Evolutionary conservation across 2,888 invertebrate genomes (phyloP), one percentile per base, ranked within the genome.

Genomic region (Polymixis flavicincta): DNA sequence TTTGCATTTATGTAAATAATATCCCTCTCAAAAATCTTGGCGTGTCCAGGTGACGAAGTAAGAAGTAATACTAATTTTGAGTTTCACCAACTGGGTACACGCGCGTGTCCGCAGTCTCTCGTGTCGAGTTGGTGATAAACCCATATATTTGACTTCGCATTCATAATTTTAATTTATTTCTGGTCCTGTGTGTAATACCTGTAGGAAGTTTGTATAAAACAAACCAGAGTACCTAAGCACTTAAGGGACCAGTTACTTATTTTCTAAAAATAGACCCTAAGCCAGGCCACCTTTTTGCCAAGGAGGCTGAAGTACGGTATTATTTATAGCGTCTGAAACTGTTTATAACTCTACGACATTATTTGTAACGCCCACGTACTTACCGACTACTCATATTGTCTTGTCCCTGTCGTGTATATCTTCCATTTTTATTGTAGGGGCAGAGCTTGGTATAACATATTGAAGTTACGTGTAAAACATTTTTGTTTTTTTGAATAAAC

Each of bases 331-430:
- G 57, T 42, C 71, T 65, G 22, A 25, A 71, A 78, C 66, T 48
- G 63, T 67, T 80, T 80, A 75, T 76, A 67, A 68, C 59, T 68
- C 63, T 25, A 54, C 28, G 57, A 80, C 54, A 64, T 78, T 74
- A 81, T 81, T 81, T 81, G 81, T 80, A 48, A 71, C 81, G 80
- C 81, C 81, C 80, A 76, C 76, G 54, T 64, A 76, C 80, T 76
- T 59, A 64, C 37, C 19, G 42, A 64, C 54, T 71, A 63, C 76
- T 55, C 71, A 80, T 37, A 71, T 76, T 59, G 54, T 59, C 63
- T 28, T 67, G 67, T 80, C 25, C 54, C 48, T 76, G 54, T 81
- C 67, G 28, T 14, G 60, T 65, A 22, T 74, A 42, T 54, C 66
- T 52, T 59, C 25, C 48, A 61, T 55, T 80, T 80, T 69, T 70